Evolutionary conservation across 2,888 invertebrate genomes (phyloP).

Genomic region (Calliphora vomitoria): DNA sequence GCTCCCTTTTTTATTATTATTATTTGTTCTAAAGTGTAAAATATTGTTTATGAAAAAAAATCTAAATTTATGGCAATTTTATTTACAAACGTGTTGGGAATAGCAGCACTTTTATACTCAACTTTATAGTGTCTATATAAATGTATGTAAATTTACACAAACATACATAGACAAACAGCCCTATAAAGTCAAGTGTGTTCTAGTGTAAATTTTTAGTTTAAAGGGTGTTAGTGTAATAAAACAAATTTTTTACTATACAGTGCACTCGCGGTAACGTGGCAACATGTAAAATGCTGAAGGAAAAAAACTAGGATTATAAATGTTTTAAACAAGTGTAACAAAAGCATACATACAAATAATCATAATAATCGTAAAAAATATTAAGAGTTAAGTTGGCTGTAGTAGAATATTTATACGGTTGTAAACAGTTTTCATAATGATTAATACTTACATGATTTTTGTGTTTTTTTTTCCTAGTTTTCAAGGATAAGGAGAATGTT

Average conservation of each 20-base stretch:
- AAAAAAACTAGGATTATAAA: conserved; percentile 56
- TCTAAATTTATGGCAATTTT: conserved; percentile 82
- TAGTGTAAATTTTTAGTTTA: conserved; percentile 57
- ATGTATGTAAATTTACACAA: conserved; percentile 52
- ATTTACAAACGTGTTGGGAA: conserved; percentile 80
- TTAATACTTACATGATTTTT: conserved; percentile 16
- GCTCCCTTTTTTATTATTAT: conserved; percentile 17
- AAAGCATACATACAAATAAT: conserved; percentile 24
- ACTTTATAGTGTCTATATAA: conserved; percentile 18
- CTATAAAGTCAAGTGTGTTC: conserved; percentile 28
- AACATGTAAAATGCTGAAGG: conserved; percentile 63
- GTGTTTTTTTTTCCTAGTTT: too few species aligned
- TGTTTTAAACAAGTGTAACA: conserved; percentile 35
- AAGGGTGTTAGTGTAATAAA: conserved; percentile 71
- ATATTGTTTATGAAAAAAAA: conserved; percentile 75
- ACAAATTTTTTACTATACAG: conserved; percentile 66
- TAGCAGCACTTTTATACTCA: conserved; percentile 47
- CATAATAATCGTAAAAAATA: conserved; percentile 29
- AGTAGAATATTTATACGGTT: conserved; percentile 50
- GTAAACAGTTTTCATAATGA: conserved; percentile 49
- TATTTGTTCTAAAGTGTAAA: conserved; percentile 73
- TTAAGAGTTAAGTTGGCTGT: not conserved
- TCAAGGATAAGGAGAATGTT: too few species aligned
- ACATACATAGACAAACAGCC: not conserved
- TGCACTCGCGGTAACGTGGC: too few species aligned